Base-by-base conservation (phyloP, 1,140 invertebrate species). In the Sipha flava region DNA sequence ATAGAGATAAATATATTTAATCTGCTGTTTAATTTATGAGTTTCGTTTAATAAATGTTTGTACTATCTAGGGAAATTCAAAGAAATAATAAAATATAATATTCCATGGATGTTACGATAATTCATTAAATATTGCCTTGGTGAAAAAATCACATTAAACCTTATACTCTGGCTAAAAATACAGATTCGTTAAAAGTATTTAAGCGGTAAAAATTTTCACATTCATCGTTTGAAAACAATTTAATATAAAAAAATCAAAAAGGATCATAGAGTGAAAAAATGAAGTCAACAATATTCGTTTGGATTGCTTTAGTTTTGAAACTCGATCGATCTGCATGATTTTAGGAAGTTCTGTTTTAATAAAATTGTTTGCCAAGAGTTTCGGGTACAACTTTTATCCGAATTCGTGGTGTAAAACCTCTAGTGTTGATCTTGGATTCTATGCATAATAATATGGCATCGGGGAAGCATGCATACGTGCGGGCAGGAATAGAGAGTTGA, bases 361-460 rank as follows among this genome's bases (percentile, higher is more conserved):
- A 66, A 66, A 66, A 66, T 40, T 40, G 31, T 23, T 66, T 37
- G 4, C 34, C 34, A 14, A 66, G 31, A 23, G 31, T 66, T 66
- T 40, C 34, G 10, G 10, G 14, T 1, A 6, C 10, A 1, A 23
- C 10, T 66, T 66, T 40, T 43, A 43, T 23, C n/a, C 21, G 37
- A 26, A 66, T 66, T 66, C 14, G 37, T 26, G 34, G 34, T 40
- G 21, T 66, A 40, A 43, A 66, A 64, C 34, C 34, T 23, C 34
- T 26, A 66, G 64, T 43, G 64, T 66, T 66, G 64, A 43, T 43
- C 64, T 66, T 66, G 40, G 37, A 43, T 66, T 66, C 64, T 43
- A 66, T 43, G 64, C 64, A 66, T 66, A 66, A 66, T 66, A 66
- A 66, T 66, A 26, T 23, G 21, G 21, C 64, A 16, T 23, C 5